Base-by-base conservation (phyloP, 1,140 invertebrate species). In the Gerris buenoi region DNA sequence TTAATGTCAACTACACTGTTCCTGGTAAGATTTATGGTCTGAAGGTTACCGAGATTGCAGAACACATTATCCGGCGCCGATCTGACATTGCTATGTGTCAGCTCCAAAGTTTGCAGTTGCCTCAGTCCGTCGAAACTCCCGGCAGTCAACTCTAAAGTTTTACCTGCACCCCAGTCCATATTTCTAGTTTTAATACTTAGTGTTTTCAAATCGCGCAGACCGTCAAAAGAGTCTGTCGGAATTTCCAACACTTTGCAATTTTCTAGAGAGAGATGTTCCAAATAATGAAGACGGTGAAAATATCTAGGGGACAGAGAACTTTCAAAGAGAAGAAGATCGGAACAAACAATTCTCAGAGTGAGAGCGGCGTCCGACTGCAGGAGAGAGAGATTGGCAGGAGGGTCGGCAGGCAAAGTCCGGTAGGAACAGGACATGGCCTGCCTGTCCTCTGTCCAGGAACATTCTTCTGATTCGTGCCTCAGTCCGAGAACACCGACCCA, bases 1-100 rank as follows among this genome's bases (percentile, higher is more conserved):
- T 86, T 84, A 5, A 90, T 79, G 57, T 86, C 85, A 61, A 82
- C 81, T 68, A 95, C 84, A 71, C 85, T 84, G 77, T 94, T 93
- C 25, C 84, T 81, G 13, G 90, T 92, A 68, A 93, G 80, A 79
- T 95, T 94, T 25, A 96, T 79, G 63, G 85, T 83, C 73, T 89
- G 88, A 3, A 96, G 79, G 73, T 88, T 89, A 63, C 82, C 81
- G 67, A 95, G 77, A 2, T 85, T 82, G 74, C 90, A 93, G 65
- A 93, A 85, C 28, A 87, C 81, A 58, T 84, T 85, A 15, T 84
- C 83, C 1, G 91, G 88, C 70, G 94, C 74, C 1, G 84, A 81
- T 64, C 85, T 81, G 63, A 95, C 84, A 77, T 93, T 91, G 77
- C 91, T 94, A 74, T 88, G 84, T 64, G 85, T 81, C 69, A 95